phyloP scores from a whole-genome alignment of 2,888 invertebrate species.

The Odiellus spinosus region DNA sequence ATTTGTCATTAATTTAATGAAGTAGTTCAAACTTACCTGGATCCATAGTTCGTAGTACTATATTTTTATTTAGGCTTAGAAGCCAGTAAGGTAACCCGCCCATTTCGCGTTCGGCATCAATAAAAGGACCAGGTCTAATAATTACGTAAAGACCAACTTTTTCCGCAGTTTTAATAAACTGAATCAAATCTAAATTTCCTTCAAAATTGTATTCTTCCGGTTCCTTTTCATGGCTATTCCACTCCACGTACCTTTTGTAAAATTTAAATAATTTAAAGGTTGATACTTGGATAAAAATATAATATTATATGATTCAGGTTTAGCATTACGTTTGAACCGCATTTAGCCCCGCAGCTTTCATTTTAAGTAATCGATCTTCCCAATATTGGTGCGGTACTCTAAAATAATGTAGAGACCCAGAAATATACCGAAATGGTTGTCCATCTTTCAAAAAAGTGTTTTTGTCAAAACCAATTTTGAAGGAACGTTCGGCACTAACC shows the following conservation, averaged over 20 bases:
- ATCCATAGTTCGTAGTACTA: conserved; percentile 33
- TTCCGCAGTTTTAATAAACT: conserved; percentile 53
- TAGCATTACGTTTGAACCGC: conserved; percentile 25
- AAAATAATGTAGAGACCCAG: conserved; percentile 28
- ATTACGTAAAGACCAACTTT: conserved; percentile 62
- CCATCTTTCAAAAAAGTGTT: conserved; percentile 33
- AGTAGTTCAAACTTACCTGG: conserved; percentile 14
- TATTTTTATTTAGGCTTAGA: conserved; percentile 43
- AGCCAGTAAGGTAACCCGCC: conserved; percentile 71
- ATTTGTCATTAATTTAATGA: neutral
- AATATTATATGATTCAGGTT: too few species aligned
- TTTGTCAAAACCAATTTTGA: conserved; percentile 30
- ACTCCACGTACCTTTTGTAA: conserved; percentile 50
- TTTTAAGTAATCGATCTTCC: conserved; percentile 25
- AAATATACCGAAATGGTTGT: conserved; percentile 25
- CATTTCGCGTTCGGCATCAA: conserved; percentile 77
- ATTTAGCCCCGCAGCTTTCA: conserved; percentile 28
- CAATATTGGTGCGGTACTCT: conserved; percentile 25
- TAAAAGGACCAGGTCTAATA: conserved; percentile 74
- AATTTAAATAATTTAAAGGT: too few species aligned
- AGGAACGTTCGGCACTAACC: conserved; percentile 17
- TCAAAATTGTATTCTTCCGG: conserved; percentile 55
- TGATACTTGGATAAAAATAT: too few species aligned
- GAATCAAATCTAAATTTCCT: conserved; percentile 41
- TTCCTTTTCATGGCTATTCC: conserved; percentile 73